Conservation (phyloP, 2,113 vertebrate species). For the Thalassarche chlororhynchos region DNA sequence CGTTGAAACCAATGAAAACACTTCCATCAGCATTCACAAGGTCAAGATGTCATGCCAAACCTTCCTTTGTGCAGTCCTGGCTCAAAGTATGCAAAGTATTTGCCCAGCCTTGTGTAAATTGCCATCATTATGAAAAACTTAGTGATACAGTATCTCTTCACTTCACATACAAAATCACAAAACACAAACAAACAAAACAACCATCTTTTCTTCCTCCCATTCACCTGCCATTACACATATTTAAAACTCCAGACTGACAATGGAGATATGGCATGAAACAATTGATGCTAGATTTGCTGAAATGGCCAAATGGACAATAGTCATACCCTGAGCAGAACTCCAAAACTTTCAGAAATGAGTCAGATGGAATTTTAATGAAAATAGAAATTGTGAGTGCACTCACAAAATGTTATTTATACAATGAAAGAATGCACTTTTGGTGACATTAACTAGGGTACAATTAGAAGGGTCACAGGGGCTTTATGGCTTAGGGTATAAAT, state of each 20-base stretch:
- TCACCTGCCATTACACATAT: neutral
- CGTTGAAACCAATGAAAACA: neutral
- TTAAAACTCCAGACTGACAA: neutral
- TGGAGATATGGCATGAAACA: neutral
- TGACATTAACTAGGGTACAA: neutral
- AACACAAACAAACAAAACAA: neutral
- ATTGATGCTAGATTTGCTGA: neutral
- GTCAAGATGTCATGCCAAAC: neutral
- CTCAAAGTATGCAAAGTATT: neutral
- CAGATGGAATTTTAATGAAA: neutral
- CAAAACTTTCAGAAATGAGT: neutral
- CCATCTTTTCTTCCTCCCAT: neutral
- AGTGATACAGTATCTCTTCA: neutral
- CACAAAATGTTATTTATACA: neutral
- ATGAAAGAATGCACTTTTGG: neutral
- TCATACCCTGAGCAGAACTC: neutral
- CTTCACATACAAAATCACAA: neutral
- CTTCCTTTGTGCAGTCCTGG: neutral
- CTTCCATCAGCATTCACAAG: neutral
- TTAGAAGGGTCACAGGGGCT: neutral
- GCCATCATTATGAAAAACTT: neutral
- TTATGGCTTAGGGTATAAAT: neutral
- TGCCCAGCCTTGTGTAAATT: neutral
- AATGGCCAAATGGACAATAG: neutral
- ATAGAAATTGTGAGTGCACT: neutral